These are phyloP conservation scores for Melanotaenia parkinsoni DNA, from an alignment of 2,797 vertebrate genomes.

Conservation along the genomic window DNA sequence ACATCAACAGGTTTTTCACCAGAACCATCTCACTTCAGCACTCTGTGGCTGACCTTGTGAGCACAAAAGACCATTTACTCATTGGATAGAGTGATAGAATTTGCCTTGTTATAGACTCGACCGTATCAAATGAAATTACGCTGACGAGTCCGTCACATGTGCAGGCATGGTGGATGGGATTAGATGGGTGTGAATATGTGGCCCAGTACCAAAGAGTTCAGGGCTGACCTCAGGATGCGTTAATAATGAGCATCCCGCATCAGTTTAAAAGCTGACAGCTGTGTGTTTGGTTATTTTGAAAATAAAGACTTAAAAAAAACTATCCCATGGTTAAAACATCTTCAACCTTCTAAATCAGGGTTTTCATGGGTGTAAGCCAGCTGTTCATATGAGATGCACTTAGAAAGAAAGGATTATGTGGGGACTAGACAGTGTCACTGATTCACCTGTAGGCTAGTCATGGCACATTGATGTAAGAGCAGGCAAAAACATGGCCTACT, in stretches of 20 bases:
- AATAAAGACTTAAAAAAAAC: slow-evolving; percentile 1
- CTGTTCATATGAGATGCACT: slow-evolving; percentile 69
- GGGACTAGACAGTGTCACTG: slow-evolving; percentile 47
- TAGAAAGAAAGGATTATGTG: slow-evolving; percentile 70
- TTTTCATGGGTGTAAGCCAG: slow-evolving; percentile 58
- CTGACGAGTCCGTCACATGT: slow-evolving; percentile 69
- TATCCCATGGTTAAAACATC: slow-evolving; percentile 22
- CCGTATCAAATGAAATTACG: slow-evolving; percentile 69
- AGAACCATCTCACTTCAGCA: slow-evolving; percentile 10
- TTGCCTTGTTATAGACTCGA: slow-evolving; percentile 58
- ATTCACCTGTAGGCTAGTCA: slow-evolving; percentile 68
- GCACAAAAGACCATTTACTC: slow-evolving; percentile 43
- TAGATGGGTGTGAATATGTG: slow-evolving; percentile 64
- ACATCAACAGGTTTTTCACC: slow-evolving; percentile 16
- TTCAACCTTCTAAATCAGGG: slow-evolving; percentile 36
- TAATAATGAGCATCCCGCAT: slow-evolving; percentile 49
- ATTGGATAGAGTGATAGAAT: slow-evolving; percentile 42
- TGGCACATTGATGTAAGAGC: slow-evolving; percentile 52
- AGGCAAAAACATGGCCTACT: slow-evolving; percentile 30
- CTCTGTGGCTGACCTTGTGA: slow-evolving; percentile 29
- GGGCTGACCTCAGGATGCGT: slow-evolving; percentile 44
- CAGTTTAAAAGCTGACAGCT: slow-evolving; percentile 33
- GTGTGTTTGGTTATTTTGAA: slow-evolving; percentile 15
- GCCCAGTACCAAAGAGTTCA: slow-evolving; percentile 46
- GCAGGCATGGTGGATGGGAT: slow-evolving; percentile 68